Conservation (phyloP, 2,888 invertebrate genomes). For the Pyralis farinalis region DNA sequence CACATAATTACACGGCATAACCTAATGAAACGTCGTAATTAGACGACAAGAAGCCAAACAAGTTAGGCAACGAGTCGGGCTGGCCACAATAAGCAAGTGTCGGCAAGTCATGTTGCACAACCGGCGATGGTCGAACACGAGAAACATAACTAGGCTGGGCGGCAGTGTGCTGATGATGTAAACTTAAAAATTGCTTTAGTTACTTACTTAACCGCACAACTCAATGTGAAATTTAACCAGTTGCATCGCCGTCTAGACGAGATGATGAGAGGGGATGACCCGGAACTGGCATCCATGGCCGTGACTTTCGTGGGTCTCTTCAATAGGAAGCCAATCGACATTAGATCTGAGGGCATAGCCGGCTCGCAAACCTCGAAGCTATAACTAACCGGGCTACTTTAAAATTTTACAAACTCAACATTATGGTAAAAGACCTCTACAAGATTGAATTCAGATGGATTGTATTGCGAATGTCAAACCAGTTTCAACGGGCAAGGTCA, state of each 20-base stretch:
- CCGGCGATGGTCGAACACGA: constrained; percentile 75
- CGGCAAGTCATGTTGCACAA: constrained; percentile 75
- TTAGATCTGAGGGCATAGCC: neutral
- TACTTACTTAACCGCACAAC: constrained; percentile 71
- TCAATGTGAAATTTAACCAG: constrained; percentile 67
- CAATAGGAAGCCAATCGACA: constrained; percentile 10
- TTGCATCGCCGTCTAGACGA: constrained; percentile 57
- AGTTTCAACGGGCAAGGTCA: constrained; percentile 66
- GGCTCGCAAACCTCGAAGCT: neutral
- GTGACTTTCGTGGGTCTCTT: constrained; percentile 39
- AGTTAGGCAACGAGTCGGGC: constrained; percentile 68
- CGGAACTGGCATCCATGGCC: constrained; percentile 63
- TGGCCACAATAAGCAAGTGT: constrained; percentile 75
- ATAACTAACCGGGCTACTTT: neutral
- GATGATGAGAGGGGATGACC: constrained; percentile 50
- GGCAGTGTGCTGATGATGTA: constrained; percentile 69
- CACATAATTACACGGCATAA: constrained; percentile 45
- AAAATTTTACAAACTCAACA: constrained; percentile 1
- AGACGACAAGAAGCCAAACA: constrained; percentile 70
- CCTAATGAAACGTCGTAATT: constrained; percentile 66
- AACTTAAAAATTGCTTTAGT: constrained; percentile 79
- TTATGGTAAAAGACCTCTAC: constrained; percentile 26
- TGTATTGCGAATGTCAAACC: constrained; percentile 64
- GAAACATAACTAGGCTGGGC: constrained; percentile 79
- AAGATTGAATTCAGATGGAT: constrained; percentile 44